Evolutionary conservation across 1,140 invertebrate genomes (phyloP).

Genomic region (Arion vulgaris): DNA sequence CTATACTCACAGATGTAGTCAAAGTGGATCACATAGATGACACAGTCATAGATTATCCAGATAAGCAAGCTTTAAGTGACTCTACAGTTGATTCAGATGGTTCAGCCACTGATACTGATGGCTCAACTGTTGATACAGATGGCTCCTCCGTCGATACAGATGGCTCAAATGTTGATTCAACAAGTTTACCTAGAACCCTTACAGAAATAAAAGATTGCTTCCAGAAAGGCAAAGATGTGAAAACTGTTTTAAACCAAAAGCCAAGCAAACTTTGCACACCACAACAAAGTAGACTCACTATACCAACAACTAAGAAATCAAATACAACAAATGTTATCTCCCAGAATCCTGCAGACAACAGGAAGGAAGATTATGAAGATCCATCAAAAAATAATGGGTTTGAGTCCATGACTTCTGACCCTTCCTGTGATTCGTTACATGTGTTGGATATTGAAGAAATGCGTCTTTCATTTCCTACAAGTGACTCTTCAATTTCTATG

Average conservation of each 20-base stretch:
- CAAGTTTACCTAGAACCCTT: neutral
- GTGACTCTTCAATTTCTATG: constrained; percentile 68
- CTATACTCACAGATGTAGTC: constrained; percentile 73
- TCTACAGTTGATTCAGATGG: neutral
- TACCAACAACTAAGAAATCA: too few relatives aligned
- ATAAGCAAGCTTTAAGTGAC: neutral
- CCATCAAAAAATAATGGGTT: neutral
- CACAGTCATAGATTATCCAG: constrained; percentile 79
- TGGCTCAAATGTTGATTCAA: neutral
- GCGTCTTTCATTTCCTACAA: constrained; percentile 65
- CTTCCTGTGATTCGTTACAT: constrained; percentile 54
- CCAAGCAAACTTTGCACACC: too few relatives aligned
- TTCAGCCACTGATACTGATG: neutral
- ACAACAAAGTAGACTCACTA: neutral
- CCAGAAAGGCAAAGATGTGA: neutral
- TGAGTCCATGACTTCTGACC: constrained; percentile 16
- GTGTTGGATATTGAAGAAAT: constrained; percentile 66
- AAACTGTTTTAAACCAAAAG: neutral
- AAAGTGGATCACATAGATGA: constrained; percentile 79
- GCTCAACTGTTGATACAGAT: too few relatives aligned
- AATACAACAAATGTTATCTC: neutral
- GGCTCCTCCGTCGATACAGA: too few relatives aligned
- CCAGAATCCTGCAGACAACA: neutral
- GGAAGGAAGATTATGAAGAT: neutral
- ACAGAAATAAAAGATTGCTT: neutral